phyloP scores from a whole-genome alignment of 2,888 invertebrate species.

The Hemistola chrysoprasaria region DNA sequence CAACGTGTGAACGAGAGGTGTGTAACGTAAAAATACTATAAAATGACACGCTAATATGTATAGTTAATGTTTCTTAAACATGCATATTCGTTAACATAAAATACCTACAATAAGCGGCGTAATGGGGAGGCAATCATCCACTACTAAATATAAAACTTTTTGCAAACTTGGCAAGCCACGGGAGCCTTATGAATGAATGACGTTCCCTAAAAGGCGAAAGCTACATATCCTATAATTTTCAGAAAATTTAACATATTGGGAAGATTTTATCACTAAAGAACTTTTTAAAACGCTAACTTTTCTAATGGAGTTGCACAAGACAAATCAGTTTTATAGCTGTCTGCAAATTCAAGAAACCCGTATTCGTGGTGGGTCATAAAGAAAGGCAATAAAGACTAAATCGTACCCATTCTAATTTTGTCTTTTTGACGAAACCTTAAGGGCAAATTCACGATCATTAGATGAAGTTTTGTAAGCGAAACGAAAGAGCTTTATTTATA shows the following conservation, averaged over 20 bases:
- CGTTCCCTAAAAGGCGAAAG: no score
- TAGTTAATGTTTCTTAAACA: no score
- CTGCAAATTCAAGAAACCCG: constrained; percentile 15
- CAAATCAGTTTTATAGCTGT: constrained; percentile 22
- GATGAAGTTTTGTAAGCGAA: background rate
- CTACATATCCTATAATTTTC: no score
- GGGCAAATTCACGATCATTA: constrained; percentile 10
- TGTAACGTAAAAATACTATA: constrained; percentile 8
- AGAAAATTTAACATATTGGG: no score
- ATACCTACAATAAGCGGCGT: no score
- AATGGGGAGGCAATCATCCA: no score
- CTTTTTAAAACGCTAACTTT: background rate
- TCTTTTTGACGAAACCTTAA: background rate
- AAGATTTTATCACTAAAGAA: background rate
- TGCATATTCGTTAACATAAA: no score
- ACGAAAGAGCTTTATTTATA: no score
- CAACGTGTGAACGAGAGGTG: constrained; percentile 8
- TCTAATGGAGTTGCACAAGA: constrained; percentile 13
- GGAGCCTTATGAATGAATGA: no score
- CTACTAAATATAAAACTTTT: no score
- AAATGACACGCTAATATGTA: constrained; percentile 1
- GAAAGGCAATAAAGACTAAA: constrained; percentile 25
- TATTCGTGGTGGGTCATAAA: constrained; percentile 18
- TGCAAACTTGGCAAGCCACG: no score
- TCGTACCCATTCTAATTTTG: constrained; percentile 24